These are phyloP conservation scores for Penaeus japonicus DNA, from an alignment of 1,140 invertebrate species.

Conservation along the genomic window DNA sequence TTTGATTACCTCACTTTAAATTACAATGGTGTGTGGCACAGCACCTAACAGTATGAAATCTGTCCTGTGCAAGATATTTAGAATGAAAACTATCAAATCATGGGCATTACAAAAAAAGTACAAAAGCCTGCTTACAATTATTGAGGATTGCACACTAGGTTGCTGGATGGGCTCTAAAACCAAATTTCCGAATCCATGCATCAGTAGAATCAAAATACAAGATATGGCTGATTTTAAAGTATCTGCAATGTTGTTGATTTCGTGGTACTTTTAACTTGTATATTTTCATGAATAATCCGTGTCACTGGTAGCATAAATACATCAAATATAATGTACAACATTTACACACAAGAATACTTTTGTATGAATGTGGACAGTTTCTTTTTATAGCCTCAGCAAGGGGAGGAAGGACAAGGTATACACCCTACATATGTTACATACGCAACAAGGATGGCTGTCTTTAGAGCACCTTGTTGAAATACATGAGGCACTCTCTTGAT, in stretches of 20 bases:
- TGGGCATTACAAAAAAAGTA: slow-evolving; percentile 44
- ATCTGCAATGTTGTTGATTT: background rate
- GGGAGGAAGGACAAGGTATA: slow-evolving; percentile 25
- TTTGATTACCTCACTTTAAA: slow-evolving; percentile 28
- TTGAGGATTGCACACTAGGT: slow-evolving; percentile 46
- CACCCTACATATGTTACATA: background rate
- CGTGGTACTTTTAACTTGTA: background rate
- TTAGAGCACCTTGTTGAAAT: slow-evolving; percentile 30
- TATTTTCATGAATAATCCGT: background rate
- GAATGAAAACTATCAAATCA: slow-evolving; percentile 33
- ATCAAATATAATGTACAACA: background rate
- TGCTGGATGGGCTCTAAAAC: slow-evolving; percentile 18
- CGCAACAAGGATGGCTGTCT: slow-evolving; percentile 27
- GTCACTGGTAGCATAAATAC: slow-evolving; percentile 22
- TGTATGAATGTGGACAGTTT: slow-evolving; percentile 6
- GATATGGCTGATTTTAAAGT: slow-evolving; percentile 10
- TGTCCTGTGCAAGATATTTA: slow-evolving; percentile 44
- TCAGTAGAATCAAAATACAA: slow-evolving; percentile 11
- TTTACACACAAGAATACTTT: slow-evolving; percentile 18
- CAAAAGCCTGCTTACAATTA: slow-evolving; percentile 51
- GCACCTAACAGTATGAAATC: slow-evolving; percentile 43
- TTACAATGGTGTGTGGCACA: slow-evolving; percentile 4
- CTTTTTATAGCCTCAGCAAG: slow-evolving; percentile 11
- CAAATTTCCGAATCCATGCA: slow-evolving; percentile 2
- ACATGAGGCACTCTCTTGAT: slow-evolving; percentile 16